A percentile compares a stretch with the other conserved stretches of the same genome.
Evolutionary conservation across 2,797 vertebrate genomes (phyloP).

Genomic region (Cryptoblepharus egeriae): DNA sequence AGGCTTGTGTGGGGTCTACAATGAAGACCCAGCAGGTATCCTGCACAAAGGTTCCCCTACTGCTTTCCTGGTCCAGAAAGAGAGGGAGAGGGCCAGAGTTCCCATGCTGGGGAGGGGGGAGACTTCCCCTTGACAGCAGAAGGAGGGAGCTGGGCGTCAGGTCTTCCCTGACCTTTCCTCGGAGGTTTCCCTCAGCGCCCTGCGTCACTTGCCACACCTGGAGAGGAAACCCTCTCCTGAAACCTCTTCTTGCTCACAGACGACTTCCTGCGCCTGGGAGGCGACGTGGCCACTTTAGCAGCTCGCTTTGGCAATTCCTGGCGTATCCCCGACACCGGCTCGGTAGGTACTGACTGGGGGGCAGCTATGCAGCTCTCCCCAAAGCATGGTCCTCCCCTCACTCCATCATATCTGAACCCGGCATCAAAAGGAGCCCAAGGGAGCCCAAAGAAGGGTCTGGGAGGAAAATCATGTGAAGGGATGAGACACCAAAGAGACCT

Average conservation of each 20-base stretch:
- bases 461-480: no score
- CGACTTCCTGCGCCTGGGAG: slow-evolving; percentile 80
- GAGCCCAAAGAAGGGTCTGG: no score
- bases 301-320: slow-evolving; percentile 90
- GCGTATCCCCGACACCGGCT: slow-evolving; percentile 78
- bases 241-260: slow-evolving; percentile 73
- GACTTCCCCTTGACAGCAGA: background rate
- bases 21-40: slow-evolving; percentile 80
- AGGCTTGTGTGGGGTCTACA: slow-evolving; percentile 91
- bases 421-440: no score
- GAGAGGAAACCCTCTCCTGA: no score
- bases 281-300: slow-evolving; percentile 73
- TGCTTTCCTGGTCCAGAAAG: accelerated
- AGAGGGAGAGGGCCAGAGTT: no score
- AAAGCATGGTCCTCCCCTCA: no score
- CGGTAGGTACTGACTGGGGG: slow-evolving; percentile 70
- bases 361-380: no score
- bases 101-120: no score
- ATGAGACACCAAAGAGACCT: no score
- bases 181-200: background rate
- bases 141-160: background rate
- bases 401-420: no score
- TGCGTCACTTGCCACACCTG: background rate
- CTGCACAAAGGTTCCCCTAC: accelerated
- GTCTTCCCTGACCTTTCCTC: background rate